Base-by-base conservation (phyloP, 1,140 invertebrate species). In the Lasioglossum baleicum region DNA sequence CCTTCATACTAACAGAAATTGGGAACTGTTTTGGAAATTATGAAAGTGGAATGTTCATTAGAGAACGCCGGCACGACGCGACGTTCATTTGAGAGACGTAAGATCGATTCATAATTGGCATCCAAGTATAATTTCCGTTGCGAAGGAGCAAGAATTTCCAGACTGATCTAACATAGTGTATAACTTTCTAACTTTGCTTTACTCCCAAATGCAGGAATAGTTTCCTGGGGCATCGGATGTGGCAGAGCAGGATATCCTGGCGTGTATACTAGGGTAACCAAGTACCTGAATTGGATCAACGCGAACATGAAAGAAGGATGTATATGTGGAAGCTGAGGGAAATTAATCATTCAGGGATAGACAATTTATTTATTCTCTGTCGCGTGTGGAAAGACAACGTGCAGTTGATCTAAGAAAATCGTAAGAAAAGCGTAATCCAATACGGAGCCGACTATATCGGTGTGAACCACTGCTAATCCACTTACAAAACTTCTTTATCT, bases 211-310 rank as follows among this genome's bases (percentile, higher is more conserved):
- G 1, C 56, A 92, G 91, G 92, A 61, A 92, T 92, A 53, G 92
- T 92, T 2, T 95, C 95, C 0, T 96, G 95, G 95, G 95, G 95
- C n/a, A 94, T 95, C 2, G 95, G 95, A 1, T 96, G 95, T 83
- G 95, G 94, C 11, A 90, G 94, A 76, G 92, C 94, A 4, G 94
- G 94, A 6, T 94, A 94, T 75, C 95, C 95, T 2, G 95, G 95
- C 20, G 95, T 97, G 5, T 97, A 97, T 85, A 96, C 96, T 0
- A 93, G 96, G 58, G 95, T 97, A 0, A 93, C 94, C 11, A 93
- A 94, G 83, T 96, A 96, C 87, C 85, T 95, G 0, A 92, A 94
- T 22, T 97, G 96, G 96, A 95, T 97, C 70, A 91, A 90, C 58
- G 87, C 92, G 10, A 95, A 95, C 66, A 94, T 95, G 80, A 92